These are phyloP conservation scores for Dugesia japonica DNA, from an alignment of 2,888 invertebrate genomes.

Conservation along the genomic window DNA sequence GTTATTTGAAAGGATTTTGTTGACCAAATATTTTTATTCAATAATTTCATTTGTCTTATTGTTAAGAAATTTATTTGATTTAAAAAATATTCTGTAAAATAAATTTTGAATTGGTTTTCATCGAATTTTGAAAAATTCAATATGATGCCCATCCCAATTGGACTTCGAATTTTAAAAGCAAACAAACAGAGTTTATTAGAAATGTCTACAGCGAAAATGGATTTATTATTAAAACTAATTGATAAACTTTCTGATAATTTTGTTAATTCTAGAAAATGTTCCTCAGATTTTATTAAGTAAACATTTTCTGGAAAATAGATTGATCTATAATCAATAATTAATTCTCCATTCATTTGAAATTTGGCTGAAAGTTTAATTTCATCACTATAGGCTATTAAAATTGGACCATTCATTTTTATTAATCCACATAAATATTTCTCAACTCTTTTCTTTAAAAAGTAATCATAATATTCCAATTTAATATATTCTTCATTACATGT, in stretches of 20 bases:
- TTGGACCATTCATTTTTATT: neutral
- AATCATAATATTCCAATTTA: neutral
- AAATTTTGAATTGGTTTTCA: neutral
- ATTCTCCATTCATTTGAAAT: neutral
- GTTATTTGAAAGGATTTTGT: neutral
- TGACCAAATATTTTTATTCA: neutral
- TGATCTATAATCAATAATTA: neutral
- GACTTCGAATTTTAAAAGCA: neutral
- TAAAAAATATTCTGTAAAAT: neutral
- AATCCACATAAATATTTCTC: neutral
- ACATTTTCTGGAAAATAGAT: neutral
- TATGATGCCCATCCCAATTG: neutral
- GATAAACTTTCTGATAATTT: neutral
- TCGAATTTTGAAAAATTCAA: neutral
- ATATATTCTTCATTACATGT: neutral
- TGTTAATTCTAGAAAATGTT: neutral
- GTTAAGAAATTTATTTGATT: neutral
- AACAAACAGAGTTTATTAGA: neutral
- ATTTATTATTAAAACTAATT: neutral
- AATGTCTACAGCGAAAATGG: neutral
- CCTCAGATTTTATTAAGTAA: neutral
- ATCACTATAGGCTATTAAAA: neutral
- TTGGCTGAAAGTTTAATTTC: neutral
- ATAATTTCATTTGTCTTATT: neutral
- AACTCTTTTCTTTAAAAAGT: neutral